These are phyloP conservation scores for Rutilus rutilus DNA, from an alignment of 2,113 vertebrate genomes.

Conservation along the genomic window DNA sequence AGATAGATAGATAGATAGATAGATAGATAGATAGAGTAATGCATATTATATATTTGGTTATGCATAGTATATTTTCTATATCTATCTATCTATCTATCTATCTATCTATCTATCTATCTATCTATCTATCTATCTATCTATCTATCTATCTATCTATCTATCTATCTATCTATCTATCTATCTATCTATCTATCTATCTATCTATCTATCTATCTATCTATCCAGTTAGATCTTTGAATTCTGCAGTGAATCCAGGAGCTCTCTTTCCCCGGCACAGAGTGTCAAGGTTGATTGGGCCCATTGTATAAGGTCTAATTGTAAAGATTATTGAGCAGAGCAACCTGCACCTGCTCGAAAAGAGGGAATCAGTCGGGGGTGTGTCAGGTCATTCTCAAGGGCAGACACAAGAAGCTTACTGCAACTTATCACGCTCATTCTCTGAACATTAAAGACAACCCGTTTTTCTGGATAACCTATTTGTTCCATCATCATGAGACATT, in stretches of 20 bases:
- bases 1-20: too few relatives aligned
- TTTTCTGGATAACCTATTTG: neutral
- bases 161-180: neutral
- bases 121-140: neutral
- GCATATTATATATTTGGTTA: too few relatives aligned
- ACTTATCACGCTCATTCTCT: neutral
- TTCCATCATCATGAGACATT: neutral
- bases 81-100: neutral
- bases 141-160: neutral
- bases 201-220: neutral
- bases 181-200: neutral
- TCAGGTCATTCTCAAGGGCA: constrained; percentile 16
- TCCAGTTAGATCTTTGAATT: neutral
- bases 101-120: neutral
- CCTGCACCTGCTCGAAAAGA: constrained; percentile 58
- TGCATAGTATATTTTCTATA: too few relatives aligned
- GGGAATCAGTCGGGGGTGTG: constrained; percentile 37
- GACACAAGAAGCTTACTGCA: constrained; percentile 8
- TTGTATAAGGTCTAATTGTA: constrained; percentile 58
- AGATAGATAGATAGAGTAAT: too few relatives aligned
- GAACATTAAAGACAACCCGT: neutral
- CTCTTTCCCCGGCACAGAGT: constrained; percentile 27
- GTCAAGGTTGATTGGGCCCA: constrained; percentile 57
- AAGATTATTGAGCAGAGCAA: constrained; percentile 51
- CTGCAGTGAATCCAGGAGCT: constrained; percentile 37